Percentiles rank a stretch among this genome's conserved stretches.
These are phyloP conservation scores for Agelas oroides DNA, from an alignment of 37 sponge, comb jelly and placozoan species.

Conservation along the genomic window DNA sequence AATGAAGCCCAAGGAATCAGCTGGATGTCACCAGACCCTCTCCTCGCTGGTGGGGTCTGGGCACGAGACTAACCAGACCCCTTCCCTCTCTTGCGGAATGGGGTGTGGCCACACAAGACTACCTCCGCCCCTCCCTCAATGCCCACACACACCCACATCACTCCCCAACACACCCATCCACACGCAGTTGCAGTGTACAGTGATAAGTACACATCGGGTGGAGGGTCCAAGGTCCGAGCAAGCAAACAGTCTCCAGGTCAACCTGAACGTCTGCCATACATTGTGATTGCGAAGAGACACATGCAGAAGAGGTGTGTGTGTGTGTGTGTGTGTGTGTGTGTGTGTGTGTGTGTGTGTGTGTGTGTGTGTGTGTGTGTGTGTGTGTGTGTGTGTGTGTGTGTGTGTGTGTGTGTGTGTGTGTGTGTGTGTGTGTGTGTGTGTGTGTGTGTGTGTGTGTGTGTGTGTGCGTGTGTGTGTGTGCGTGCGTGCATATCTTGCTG, in stretches of 20 bases:
- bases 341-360: neutral
- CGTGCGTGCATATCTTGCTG: too few species aligned
- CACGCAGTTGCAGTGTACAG: constrained; percentile 56
- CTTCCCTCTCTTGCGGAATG: too few species aligned
- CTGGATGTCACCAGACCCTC: too few species aligned
- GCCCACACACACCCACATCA: too few species aligned
- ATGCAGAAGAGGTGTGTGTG: constrained; percentile 37
- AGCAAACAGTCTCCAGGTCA: neutral
- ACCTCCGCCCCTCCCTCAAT: too few species aligned
- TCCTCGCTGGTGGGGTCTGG: too few species aligned
- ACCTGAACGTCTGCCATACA: constrained; percentile 50
- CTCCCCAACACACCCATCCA: too few species aligned
- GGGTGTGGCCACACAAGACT: too few species aligned
- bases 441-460: constrained; percentile 3
- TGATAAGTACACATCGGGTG: constrained; percentile 33
- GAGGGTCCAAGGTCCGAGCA: neutral
- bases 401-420: constrained; percentile 3
- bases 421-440: neutral
- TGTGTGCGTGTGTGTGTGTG: too few species aligned
- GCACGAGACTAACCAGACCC: too few species aligned
- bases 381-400: neutral
- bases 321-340: neutral
- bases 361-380: constrained; percentile 3
- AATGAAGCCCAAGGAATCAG: too few species aligned
- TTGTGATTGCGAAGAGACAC: constrained; percentile 46